Evolutionary conservation across 2,888 invertebrate species (phyloP), one percentile per base, ranked within the genome.

Genomic region (Dioctria linearis): DNA sequence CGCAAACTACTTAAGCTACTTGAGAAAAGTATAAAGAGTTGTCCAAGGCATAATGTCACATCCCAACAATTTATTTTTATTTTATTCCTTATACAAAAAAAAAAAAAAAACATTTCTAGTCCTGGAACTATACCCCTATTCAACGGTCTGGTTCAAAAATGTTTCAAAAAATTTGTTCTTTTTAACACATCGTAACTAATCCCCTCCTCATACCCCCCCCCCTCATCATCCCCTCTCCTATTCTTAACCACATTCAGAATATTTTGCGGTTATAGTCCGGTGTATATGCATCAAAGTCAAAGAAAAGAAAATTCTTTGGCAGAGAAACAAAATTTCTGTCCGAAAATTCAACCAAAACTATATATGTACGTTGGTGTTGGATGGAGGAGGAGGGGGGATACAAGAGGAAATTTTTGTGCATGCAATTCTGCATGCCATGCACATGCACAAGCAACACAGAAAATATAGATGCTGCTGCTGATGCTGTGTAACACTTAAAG

Each of bases 361-460:
- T 51, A 71, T 51, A n/a, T n/a, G n/a, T n/a, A n/a, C n/a, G 25
- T 25, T 25, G 25, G 2, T 25, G 25, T 25, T 0, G 25, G 25
- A n/a, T n/a, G n/a, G 25, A 25, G 25, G 25, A 2, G 25, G 25
- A 2, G 2, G 2, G 25, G 25, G 25, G 25, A 25, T 25, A 25
- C 25, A 25, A 2, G 2, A 25, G 25, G 25, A 25, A 25, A 25
- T 25, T 1, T 25, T 25, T 25, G 25, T 54, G 46, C 54, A 54
- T 37, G 71, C 49, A 71, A 71, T 71, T 54, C 51, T 71, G 51
- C 71, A 71, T 71, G 51, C 71, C 49, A 54, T 51, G 54, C 71
- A 71, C 71, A 54, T 71, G 49, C 54, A 40, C 25, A 25, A 25
- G 25, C 25, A 25, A 25, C 25, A 4, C 46, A 25, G 43, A 42